Base-by-base conservation (phyloP, 2,888 invertebrate species). In the Polymixis flavicincta region DNA sequence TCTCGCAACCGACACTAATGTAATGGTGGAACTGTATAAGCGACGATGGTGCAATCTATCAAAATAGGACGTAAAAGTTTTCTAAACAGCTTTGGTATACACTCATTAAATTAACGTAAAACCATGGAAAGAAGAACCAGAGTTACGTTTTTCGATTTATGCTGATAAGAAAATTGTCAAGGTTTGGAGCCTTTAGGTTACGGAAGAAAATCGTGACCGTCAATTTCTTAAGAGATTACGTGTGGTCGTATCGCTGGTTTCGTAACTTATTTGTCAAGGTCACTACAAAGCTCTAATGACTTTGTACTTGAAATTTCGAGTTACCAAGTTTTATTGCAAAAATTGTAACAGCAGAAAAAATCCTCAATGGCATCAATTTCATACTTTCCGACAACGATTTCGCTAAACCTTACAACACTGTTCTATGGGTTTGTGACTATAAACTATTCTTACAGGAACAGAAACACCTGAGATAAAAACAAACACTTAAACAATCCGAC, bases 221-320 rank as follows among this genome's bases (percentile, higher is more conserved):
- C 90, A 92, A 93, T 93, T 93, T 94, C 86, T 89, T 89, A 88
- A n/a, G 85, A 92, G 86, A 94, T 94, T 92, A 93, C 93, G 93
- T 93, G 90, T 92, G 92, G 88, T 91, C 87, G 89, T 91, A 90
- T 93, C 90, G 91, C 89, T 90, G 90, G 91, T 94, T 93, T 94
- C 90, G 91, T 94, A 94, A 93, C 91, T 91, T 92, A 88, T 92
- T 90, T 92, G 90, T 92, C 95, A 95, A 96, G 96, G 95, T 94
- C 93, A 91, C 88, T 84, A 85, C 92, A 91, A 89, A 85, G 85
- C 86, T 90, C 89, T 93, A 94, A 95, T 92, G 92, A 92, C 91
- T 93, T 92, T 93, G 92, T 93, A 93, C 93, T 93, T 93, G 90
- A 94, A 94, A 93, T 87, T 87, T 89, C 89, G 86, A 91, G 85